Base-by-base conservation (phyloP, 2,797 vertebrate genomes). In the Trichosurus vulpecula region DNA sequence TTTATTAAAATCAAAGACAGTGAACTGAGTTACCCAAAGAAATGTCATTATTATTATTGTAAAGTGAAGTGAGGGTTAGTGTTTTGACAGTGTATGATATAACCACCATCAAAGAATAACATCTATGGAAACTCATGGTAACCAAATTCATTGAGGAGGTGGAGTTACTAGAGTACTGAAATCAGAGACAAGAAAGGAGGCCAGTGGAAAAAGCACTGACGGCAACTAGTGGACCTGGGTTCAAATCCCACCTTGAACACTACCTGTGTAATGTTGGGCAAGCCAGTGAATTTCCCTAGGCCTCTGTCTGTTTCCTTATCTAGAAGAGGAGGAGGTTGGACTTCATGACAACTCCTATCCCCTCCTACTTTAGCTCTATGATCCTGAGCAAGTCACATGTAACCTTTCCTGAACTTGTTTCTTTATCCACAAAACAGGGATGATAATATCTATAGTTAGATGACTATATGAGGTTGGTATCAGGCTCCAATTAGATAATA, bases 1-100 rank as follows among this genome's bases (percentile, higher is more conserved):
- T 98, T 98, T 94, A 98, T 98, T 98, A 98, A 97, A 97, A 97
- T 98, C 92, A 98, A 98, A 96, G 95, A 91, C 97, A 98, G 97
- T 98, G 97, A 98, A 98, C 96, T 97, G 96, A 97, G 98, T 98
- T 98, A 98, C 95, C 89, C 93, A 93, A 98, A 97, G 58, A 98
- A 98, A 95, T 93, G 96, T 90, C 94, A 90, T 94, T 96, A 94
- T 93, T 97, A 91, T 96, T 97, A 61, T n/a, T n/a, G n/a, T 97
- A 98, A 98, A 98, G 95, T 98, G n/a, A 96, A 97, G 96, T 96
- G 97, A 57, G 95, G 90, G 95, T 97, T 96, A 97, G 91, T 98
- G 56, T 52, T 97, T 98, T 98, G 98, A 95, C 95, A 96, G 95
- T 96, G 30, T 93, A 97, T 94, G 97, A 57, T 41, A 92, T 92